A percentile compares a stretch with the other conserved stretches of the same genome.
These are phyloP conservation scores for Ligdia adustata DNA, from an alignment of 2,888 invertebrate genomes.

Conservation along the genomic window DNA sequence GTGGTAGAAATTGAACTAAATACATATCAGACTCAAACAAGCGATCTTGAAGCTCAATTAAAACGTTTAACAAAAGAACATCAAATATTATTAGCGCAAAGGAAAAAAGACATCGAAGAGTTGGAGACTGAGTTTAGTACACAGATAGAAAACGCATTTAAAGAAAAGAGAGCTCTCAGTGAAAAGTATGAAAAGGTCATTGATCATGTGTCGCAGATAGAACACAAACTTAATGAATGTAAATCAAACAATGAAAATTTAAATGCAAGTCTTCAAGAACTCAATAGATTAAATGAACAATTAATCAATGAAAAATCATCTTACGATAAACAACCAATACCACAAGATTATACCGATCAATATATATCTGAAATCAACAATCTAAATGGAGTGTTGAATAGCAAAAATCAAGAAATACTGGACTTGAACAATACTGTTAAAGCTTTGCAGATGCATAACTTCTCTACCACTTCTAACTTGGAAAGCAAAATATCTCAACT, in stretches of 20 bases:
- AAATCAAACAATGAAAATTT: slow-evolving; percentile 60
- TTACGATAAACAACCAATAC: slow-evolving; percentile 38
- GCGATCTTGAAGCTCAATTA: slow-evolving; percentile 70
- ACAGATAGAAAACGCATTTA: slow-evolving; percentile 73
- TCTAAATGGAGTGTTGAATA: slow-evolving; percentile 75
- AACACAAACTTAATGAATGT: slow-evolving; percentile 64
- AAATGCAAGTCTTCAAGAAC: slow-evolving; percentile 60
- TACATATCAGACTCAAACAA: slow-evolving; percentile 64
- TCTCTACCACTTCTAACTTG: slow-evolving; percentile 47
- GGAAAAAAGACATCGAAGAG: slow-evolving; percentile 71
- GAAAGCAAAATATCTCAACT: slow-evolving; percentile 64
- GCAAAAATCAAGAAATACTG: slow-evolving; percentile 76
- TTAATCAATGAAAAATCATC: slow-evolving; percentile 49
- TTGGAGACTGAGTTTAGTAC: slow-evolving; percentile 74
- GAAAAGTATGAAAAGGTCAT: slow-evolving; percentile 77
- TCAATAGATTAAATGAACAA: slow-evolving; percentile 62
- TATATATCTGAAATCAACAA: slow-evolving; percentile 84
- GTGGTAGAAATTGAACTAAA: slow-evolving; percentile 55
- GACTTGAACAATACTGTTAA: slow-evolving; percentile 58
- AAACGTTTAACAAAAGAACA: slow-evolving; percentile 63
- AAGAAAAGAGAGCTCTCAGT: slow-evolving; percentile 74
- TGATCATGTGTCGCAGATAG: slow-evolving; percentile 71
- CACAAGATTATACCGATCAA: slow-evolving; percentile 76
- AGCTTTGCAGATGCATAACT: slow-evolving; percentile 50
- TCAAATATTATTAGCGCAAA: slow-evolving; percentile 67